Percentiles rank a stretch among this genome's conserved stretches.
Evolutionary conservation across 2,797 vertebrate species (phyloP).

Genomic region (Poeciliopsis gracilis): DNA sequence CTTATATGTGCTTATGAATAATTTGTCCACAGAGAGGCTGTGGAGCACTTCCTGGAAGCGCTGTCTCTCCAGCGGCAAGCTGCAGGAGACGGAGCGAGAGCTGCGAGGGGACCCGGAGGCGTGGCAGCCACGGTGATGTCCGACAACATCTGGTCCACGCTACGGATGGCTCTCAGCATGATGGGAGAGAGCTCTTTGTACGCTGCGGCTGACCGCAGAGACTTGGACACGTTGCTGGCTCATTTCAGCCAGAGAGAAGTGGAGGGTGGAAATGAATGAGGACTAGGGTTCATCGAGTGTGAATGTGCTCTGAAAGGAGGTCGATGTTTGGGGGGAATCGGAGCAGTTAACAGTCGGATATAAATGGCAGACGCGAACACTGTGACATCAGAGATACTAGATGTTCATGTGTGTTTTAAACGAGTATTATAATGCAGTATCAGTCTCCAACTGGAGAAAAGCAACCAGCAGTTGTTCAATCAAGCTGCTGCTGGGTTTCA

Average conservation of each 20-base stretch:
- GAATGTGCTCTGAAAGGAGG: slow-evolving; percentile 73
- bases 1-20: not conserved
- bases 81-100: slow-evolving; percentile 70
- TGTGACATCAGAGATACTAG: slow-evolving; percentile 48
- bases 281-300: slow-evolving; percentile 68
- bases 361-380: slow-evolving; percentile 52
- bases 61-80: slow-evolving; percentile 92
- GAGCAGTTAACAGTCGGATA: slow-evolving; percentile 18
- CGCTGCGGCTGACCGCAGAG: slow-evolving; percentile 87
- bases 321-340: slow-evolving; percentile 67
- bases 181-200: slow-evolving; percentile 96
- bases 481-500: slow-evolving; percentile 35
- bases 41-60: slow-evolving; percentile 98
- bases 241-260: slow-evolving; percentile 92
- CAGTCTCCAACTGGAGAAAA: slow-evolving; percentile 36
- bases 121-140: slow-evolving; percentile 91
- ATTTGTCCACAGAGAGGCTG: slow-evolving; percentile 80
- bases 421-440: slow-evolving; percentile 47
- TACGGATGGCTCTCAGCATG: slow-evolving; percentile 98
- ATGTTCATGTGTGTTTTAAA: slow-evolving; percentile 38
- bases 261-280: slow-evolving; percentile 82
- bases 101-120: slow-evolving; percentile 84
- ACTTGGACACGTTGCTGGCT: slow-evolving; percentile 88
- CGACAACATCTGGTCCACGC: slow-evolving; percentile 99
- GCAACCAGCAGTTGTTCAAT: slow-evolving; percentile 33